Evolutionary conservation across 2,888 invertebrate genomes (phyloP).

Genomic region (Laspeyria flexula): DNA sequence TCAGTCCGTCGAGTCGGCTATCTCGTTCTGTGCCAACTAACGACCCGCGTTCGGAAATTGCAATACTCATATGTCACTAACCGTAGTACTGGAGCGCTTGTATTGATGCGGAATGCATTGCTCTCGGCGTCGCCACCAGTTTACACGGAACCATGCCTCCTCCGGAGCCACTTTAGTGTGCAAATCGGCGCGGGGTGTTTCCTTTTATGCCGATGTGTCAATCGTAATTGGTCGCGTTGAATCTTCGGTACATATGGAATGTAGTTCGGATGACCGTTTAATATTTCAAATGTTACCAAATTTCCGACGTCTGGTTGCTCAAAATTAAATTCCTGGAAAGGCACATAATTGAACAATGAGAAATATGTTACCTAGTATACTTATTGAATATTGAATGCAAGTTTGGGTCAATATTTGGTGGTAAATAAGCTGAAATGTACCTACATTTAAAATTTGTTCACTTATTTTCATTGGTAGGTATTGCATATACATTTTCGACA

Average conservation of each 20-base stretch:
- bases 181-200: slow-evolving; percentile 30
- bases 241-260: slow-evolving; percentile 43
- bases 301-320: slow-evolving; percentile 27
- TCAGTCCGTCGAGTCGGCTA: slow-evolving; percentile 57
- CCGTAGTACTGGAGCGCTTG: slow-evolving; percentile 63
- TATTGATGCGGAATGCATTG: slow-evolving; percentile 69
- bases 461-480: neutral
- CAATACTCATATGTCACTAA: slow-evolving; percentile 79
- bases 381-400: neutral
- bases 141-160: slow-evolving; percentile 50
- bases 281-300: slow-evolving; percentile 55
- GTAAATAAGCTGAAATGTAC: too few species aligned
- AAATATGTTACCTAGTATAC: neutral
- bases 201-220: slow-evolving; percentile 47
- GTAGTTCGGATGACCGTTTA: slow-evolving; percentile 53
- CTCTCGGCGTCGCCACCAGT: slow-evolving; percentile 54
- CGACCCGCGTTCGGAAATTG: slow-evolving; percentile 77
- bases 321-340: slow-evolving; percentile 21
- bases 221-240: slow-evolving; percentile 46
- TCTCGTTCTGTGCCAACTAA: slow-evolving; percentile 61
- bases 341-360: slow-evolving; percentile 11
- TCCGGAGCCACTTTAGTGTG: slow-evolving; percentile 32
- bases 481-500: neutral
- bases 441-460: neutral
- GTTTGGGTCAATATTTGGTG: neutral